Evolutionary conservation across 2,797 vertebrate species (phyloP).

Genomic region (Dryobates pubescens): DNA sequence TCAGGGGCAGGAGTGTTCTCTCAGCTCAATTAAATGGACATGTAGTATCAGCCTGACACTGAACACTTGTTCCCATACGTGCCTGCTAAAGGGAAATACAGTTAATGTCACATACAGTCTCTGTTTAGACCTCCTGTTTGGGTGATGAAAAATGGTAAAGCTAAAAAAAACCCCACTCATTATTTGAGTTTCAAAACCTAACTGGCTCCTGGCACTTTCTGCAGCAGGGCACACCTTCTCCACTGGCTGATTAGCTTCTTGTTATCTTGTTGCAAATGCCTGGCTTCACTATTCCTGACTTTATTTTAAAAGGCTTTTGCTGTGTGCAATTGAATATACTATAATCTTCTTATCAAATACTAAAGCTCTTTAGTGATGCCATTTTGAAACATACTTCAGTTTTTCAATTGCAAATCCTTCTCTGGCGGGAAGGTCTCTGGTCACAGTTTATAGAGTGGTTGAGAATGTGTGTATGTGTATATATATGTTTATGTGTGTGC

Average conservation of each 20-base stretch:
- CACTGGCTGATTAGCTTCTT: slow-evolving; percentile 42
- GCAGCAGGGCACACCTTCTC: slow-evolving; percentile 37
- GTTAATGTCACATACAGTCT: slow-evolving; percentile 57
- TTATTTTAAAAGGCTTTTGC: slow-evolving; percentile 66
- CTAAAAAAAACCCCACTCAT: background rate
- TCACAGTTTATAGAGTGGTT: background rate
- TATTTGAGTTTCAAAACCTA: slow-evolving; percentile 45
- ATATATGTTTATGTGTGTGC: background rate
- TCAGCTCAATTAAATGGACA: slow-evolving; percentile 63
- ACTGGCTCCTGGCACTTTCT: background rate
- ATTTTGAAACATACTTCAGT: slow-evolving; percentile 48
- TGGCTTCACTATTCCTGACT: slow-evolving; percentile 18
- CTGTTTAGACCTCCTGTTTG: slow-evolving; percentile 61
- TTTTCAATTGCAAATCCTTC: slow-evolving; percentile 68
- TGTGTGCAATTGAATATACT: slow-evolving; percentile 50
- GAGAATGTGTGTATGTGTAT: background rate
- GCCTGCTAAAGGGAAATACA: slow-evolving; percentile 59
- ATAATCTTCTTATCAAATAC: slow-evolving; percentile 71
- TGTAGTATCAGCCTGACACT: slow-evolving; percentile 61
- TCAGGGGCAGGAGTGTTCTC: slow-evolving; percentile 40
- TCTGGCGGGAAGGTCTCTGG: slow-evolving; percentile 20
- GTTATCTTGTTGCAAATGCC: slow-evolving; percentile 54
- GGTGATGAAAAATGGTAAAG: slow-evolving; percentile 59
- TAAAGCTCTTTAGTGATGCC: slow-evolving; percentile 64
- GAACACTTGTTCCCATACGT: slow-evolving; percentile 65